phyloP scores from a whole-genome alignment of 1,140 invertebrate genomes.

The Bilobella aurantiaca region DNA sequence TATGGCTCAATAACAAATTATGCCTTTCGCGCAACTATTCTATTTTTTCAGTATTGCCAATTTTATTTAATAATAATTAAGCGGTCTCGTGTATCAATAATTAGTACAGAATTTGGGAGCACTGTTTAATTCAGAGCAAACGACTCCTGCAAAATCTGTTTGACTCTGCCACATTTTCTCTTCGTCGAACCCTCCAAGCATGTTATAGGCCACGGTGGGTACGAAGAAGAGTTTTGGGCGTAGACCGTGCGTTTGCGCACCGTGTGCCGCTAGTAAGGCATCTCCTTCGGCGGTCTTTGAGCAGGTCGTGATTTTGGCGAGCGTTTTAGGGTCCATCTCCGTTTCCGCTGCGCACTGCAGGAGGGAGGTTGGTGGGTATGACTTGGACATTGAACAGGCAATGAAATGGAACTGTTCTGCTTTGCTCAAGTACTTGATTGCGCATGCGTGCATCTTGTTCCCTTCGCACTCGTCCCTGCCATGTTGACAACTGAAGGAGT shows the following conservation, averaged over 20 bases:
- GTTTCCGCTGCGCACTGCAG: background rate
- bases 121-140: slow-evolving; percentile 13
- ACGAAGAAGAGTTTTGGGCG: slow-evolving; percentile 24
- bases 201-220: slow-evolving; percentile 22
- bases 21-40: too few relatives aligned
- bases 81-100: background rate
- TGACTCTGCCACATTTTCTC: slow-evolving; percentile 16
- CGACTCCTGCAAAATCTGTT: slow-evolving; percentile 5
- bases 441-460: slow-evolving; percentile 17
- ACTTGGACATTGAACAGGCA: slow-evolving; percentile 18
- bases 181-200: slow-evolving; percentile 12
- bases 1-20: too few relatives aligned
- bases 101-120: slow-evolving; percentile 5
- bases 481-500: slow-evolving; percentile 15
- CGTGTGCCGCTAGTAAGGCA: slow-evolving; percentile 17
- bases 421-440: slow-evolving; percentile 4
- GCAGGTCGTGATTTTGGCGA: slow-evolving; percentile 10
- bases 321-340: background rate
- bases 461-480: slow-evolving; percentile 10
- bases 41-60: too few relatives aligned
- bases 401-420: slow-evolving; percentile 10
- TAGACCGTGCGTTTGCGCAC: slow-evolving; percentile 12
- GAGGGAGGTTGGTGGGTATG: slow-evolving; percentile 16
- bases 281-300: slow-evolving; percentile 10
- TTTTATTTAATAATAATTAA: too few relatives aligned